Conservation (phyloP, 53 echinoderm and acorn worm species). For the Apostichopus leukothele region DNA sequence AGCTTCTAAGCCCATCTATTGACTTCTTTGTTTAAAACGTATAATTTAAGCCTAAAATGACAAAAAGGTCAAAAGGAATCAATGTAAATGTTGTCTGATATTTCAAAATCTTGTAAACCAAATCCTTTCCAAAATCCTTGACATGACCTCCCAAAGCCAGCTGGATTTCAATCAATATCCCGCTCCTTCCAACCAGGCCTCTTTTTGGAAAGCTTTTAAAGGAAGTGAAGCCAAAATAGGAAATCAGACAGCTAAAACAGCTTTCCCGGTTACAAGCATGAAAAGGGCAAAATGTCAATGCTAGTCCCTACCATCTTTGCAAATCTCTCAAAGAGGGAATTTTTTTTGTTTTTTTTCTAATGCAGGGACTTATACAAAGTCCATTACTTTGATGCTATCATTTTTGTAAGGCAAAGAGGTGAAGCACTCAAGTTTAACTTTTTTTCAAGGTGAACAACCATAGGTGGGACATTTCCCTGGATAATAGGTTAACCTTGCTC, state of each 20-base stretch:
- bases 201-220: slow-evolving; percentile 1
- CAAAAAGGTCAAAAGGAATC: not conserved
- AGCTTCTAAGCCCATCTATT: too few species aligned
- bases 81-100: slow-evolving; percentile 1
- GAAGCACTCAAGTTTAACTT: too few species aligned
- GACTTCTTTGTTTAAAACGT: too few species aligned
- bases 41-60: not conserved
- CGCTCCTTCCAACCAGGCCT: not conserved
- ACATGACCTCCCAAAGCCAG: slow-evolving; percentile 25
- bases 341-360: too few species aligned
- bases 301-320: not conserved
- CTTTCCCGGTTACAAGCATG: slow-evolving; percentile 34
- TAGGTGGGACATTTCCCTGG: too few species aligned
- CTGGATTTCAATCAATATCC: slow-evolving; percentile 20
- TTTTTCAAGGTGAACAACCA: too few species aligned
- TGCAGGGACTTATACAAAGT: too few species aligned
- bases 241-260: slow-evolving; percentile 27
- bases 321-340: too few species aligned
- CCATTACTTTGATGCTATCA: too few species aligned
- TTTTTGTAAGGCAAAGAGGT: too few species aligned
- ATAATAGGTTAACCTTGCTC: too few species aligned
- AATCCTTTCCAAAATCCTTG: slow-evolving; percentile 9
- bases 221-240: slow-evolving; percentile 26
- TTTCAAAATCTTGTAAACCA: slow-evolving; percentile 1
- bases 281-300: slow-evolving; percentile 19